phyloP scores from a whole-genome alignment of 1,140 invertebrate species.

The Pemphigus obesinymphae region DNA sequence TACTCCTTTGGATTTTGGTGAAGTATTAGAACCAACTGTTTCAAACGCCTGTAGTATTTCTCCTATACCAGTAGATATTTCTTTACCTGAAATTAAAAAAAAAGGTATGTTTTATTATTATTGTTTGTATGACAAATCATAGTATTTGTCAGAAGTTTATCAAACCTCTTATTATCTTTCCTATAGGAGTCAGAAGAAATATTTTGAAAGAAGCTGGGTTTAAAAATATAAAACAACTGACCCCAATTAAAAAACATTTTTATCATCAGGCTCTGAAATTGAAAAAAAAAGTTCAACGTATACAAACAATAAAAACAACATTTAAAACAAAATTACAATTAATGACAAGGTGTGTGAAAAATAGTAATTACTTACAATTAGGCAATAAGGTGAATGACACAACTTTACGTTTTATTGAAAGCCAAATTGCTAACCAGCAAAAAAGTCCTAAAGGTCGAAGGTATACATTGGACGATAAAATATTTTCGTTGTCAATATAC shows the following conservation, averaged over 20 bases:
- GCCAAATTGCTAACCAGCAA: not conserved
- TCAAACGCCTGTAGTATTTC: too few species aligned
- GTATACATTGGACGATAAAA: not conserved
- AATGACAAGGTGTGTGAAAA: not conserved
- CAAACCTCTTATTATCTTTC: too few species aligned
- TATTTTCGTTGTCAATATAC: not conserved
- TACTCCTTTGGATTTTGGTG: not conserved
- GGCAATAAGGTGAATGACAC: not conserved
- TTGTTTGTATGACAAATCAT: too few species aligned
- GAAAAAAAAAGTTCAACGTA: not conserved
- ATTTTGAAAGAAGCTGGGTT: not conserved
- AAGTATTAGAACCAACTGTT: too few species aligned
- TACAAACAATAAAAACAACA: not conserved
- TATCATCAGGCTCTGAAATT: not conserved
- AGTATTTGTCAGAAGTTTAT: too few species aligned
- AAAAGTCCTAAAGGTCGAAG: not conserved
- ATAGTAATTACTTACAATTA: not conserved
- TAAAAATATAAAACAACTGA: not conserved
- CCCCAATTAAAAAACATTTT: not conserved
- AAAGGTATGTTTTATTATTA: too few species aligned
- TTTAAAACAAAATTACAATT: not conserved
- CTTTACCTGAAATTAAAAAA: too few species aligned
- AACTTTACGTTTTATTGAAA: not conserved
- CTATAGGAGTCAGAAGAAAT: not conserved
- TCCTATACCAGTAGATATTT: too few species aligned